A percentile compares a stretch with the other conserved stretches of the same genome.
These are phyloP conservation scores for Oncorhynchus keta DNA, from an alignment of 2,113 vertebrate species.

Conservation along the genomic window DNA sequence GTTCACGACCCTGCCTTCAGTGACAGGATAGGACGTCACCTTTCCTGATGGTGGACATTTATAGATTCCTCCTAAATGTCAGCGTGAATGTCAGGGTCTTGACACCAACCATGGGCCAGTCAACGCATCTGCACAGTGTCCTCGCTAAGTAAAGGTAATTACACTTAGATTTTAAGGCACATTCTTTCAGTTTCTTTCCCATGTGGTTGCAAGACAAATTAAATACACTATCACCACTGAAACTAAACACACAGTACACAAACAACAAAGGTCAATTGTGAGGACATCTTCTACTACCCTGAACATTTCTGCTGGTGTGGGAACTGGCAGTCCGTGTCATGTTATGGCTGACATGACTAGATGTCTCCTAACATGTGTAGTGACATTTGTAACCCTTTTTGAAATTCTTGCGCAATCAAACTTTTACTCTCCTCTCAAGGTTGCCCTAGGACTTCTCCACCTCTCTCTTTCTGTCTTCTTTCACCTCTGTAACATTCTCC, in stretches of 20 bases:
- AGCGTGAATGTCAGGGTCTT: conserved; percentile 62
- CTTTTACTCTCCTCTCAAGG: neutral
- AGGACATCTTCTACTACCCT: neutral
- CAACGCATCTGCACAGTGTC: conserved; percentile 23
- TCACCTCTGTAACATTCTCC: conserved; percentile 21
- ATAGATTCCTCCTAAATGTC: conserved; percentile 61
- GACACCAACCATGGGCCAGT: conserved; percentile 49
- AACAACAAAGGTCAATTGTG: too few relatives aligned
- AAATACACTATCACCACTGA: neutral
- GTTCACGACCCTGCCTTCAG: conserved; percentile 40
- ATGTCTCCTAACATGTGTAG: too few relatives aligned
- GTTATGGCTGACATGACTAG: neutral
- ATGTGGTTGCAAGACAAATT: too few relatives aligned
- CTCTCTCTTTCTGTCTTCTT: conserved; percentile 23
- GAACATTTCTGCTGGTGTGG: too few relatives aligned
- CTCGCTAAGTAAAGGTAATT: neutral
- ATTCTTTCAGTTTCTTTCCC: too few relatives aligned
- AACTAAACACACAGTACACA: too few relatives aligned
- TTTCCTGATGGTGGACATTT: too few relatives aligned
- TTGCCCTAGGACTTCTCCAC: neutral
- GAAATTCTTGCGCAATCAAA: neutral
- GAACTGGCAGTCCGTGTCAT: neutral
- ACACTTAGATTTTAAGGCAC: neutral
- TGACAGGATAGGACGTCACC: conserved; percentile 34
- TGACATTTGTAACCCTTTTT: neutral